Evolutionary conservation across 2,797 vertebrate genomes (phyloP), one percentile per base, ranked within the genome.

Genomic region (Enteromius afrohamiltoni): DNA sequence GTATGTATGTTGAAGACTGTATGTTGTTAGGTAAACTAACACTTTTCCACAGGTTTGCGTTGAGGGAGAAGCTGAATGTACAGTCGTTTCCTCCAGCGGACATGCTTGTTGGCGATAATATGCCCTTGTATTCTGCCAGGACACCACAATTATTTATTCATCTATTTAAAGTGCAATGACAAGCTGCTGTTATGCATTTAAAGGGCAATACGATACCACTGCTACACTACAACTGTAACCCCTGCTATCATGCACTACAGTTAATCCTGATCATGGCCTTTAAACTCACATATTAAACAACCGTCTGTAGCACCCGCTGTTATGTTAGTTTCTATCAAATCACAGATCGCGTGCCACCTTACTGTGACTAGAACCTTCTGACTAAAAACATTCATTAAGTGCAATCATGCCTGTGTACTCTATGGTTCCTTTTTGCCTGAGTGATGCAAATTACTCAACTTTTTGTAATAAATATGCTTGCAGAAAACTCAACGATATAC

Each of bases 401-500:
- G 95, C 95, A 94, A 95, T 95, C 93, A 93, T 95, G 93, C 95
- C 93, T 93, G 93, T 94, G 95, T 97, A 93, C 95, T 93, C 95
- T 96, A 93, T 95, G 92, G 93, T 96, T 96, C 31, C 60, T 94
- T 96, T 97, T 97, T 93, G 95, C 95, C 98, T 95, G 96, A 95
- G 95, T 97, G 97, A 94, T 95, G 62, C 94, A 95, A 95, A 96
- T 96, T 95, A 95, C 93, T 97, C 95, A 95, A 95, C 93, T 95
- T 98, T 98, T 95, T 96, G 93, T 95, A 98, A 97, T 97, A 97
- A 93, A 96, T 95, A 95, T 95, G 97, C 98, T 98, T 97, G 97
- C 97, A 94, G 93, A 95, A 96, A 95, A 94, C 93, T 96, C 90
- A 85, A 94, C 79, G 79, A 83, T 87, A 93, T 83, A 73, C 79